Evolutionary conservation across 1,140 invertebrate genomes (phyloP), one percentile per base, ranked within the genome.

Genomic region (Pachyrhynchus sulphureomaculatus): DNA sequence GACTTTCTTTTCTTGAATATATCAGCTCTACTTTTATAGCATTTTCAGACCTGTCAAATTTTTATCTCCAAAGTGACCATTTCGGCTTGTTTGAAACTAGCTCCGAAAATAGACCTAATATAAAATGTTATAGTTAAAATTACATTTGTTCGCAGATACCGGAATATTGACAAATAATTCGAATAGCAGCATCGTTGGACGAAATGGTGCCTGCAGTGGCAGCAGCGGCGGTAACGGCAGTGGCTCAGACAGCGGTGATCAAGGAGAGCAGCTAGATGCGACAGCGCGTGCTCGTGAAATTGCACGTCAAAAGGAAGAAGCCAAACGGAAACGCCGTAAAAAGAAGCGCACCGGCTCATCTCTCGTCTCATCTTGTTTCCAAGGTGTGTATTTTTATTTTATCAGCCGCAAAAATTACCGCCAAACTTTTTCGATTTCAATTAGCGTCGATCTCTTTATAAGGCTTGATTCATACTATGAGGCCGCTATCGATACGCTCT

Each of bases 321-420:
- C 90, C 66, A 87, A 90, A 71, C 87, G 87, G 76, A 90, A 90
- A 77, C 82, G 91, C 65, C 86, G 89, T 67, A 92, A 89, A 83
- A 92, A 92, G 86, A 92, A 91, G 80, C 86, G 89, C 68, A 91
- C 90, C 45, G 90, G 89, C 72, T 90, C 89, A 69, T 92, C 89
- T 51, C 80, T 93, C 58, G 88, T 92, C 64, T 91, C 91, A 58
- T 90, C 89, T 69, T 92, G 90, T 77, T 94, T 94, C 78, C 88
- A 92, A 87, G 91, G 91, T 92, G 68, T 72, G 42, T 47, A 8
- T 12, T 20, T 4, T 10, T 4, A 4, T 48, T n/a, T n/a, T n/a
- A n/a, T n/a, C n/a, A n/a, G n/a, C n/a, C n/a, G n/a, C n/a, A n/a
- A n/a, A n/a, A n/a, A n/a, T n/a, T n/a, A n/a, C n/a, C n/a, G n/a